Conservation (phyloP, 2,888 invertebrate genomes). For the Dryomyza anilis region DNA sequence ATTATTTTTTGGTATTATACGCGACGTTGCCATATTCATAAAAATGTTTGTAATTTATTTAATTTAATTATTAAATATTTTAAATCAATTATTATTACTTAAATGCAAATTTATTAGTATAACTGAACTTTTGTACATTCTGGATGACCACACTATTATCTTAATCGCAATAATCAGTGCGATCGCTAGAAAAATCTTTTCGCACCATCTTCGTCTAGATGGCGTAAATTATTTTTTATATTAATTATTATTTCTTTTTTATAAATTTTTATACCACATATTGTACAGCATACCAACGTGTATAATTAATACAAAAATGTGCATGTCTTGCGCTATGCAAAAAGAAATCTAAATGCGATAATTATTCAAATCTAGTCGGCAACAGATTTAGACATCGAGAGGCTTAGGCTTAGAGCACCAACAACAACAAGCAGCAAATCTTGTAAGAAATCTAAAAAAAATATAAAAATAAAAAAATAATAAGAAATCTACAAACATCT, state of each 20-base stretch:
- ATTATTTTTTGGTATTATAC: too few species aligned
- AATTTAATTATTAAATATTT: too few species aligned
- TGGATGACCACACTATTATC: too few species aligned
- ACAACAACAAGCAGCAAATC: background rate
- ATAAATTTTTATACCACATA: background rate
- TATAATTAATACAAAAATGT: conserved; percentile 9
- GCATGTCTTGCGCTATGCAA: conserved; percentile 1
- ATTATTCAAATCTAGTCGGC: conserved; percentile 16
- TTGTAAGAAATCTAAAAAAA: background rate
- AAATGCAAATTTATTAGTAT: too few species aligned
- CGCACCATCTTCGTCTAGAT: background rate
- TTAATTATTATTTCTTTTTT: background rate
- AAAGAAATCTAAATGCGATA: conserved; percentile 6
- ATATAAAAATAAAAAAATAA: background rate
- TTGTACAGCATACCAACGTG: background rate
- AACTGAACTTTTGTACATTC: too few species aligned
- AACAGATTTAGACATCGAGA: conserved; percentile 4
- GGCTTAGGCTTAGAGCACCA: background rate
- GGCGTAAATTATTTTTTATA: background rate
- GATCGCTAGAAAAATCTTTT: too few species aligned
- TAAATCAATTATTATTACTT: too few species aligned
- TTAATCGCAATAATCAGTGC: too few species aligned
- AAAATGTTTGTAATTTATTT: too few species aligned
- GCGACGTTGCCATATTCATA: too few species aligned
- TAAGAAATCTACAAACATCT: too few species aligned